Conservation (phyloP, 1,140 invertebrate genomes). For the Penaeus vannamei region DNA sequence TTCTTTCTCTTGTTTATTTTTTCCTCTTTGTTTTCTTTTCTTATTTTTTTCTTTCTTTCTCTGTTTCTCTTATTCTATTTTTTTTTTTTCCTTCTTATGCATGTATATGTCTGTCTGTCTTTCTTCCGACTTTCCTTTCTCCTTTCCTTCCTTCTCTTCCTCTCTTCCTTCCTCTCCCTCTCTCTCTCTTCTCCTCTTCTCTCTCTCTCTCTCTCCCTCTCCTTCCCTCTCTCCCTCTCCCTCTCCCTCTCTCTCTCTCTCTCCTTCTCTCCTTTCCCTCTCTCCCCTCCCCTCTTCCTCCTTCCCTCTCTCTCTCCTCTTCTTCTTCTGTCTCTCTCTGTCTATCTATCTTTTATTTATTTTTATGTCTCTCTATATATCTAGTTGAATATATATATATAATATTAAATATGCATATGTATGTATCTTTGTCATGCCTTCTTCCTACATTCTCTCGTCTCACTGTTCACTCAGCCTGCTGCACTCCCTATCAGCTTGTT, state of each 20-base stretch:
- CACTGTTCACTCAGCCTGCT: too few species aligned
- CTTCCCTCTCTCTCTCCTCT: neutral
- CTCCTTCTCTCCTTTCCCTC: neutral
- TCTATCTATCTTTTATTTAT: too few species aligned
- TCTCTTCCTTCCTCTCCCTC: neutral
- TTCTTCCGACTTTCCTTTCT: neutral
- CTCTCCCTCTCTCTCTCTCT: conserved; percentile 12
- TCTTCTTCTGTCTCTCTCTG: neutral
- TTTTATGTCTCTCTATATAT: conserved; percentile 1
- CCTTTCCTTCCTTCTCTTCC: neutral
- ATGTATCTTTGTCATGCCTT: too few species aligned
- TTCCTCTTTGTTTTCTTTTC: too few species aligned
- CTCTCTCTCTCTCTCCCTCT: neutral
- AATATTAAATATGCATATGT: too few species aligned
- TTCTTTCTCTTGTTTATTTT: too few species aligned
- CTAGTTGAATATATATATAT: too few species aligned
- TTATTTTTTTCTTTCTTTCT: too few species aligned
- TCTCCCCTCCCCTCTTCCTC: neutral
- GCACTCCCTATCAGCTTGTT: too few species aligned
- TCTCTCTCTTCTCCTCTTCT: neutral
- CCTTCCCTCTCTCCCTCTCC: neutral
- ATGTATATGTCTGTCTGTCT: neutral
- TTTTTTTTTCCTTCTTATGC: too few species aligned
- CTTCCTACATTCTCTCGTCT: too few species aligned
- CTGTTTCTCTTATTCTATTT: too few species aligned